Evolutionary conservation across 2,797 vertebrate genomes (phyloP).

Genomic region (Muraenolepis orangiensis): DNA sequence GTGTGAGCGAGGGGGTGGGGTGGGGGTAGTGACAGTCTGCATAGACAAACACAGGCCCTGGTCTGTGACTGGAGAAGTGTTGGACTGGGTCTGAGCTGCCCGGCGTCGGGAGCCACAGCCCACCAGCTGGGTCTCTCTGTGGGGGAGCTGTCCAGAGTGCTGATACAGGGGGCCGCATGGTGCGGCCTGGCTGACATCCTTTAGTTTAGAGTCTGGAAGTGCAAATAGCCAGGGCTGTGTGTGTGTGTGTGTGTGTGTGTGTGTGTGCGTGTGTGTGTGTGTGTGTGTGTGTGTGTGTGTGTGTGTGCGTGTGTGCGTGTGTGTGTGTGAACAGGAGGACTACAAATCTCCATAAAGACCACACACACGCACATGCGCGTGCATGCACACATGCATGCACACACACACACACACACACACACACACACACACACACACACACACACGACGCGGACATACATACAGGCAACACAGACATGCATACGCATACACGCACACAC

Average conservation of each 20-base stretch:
- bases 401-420: neutral
- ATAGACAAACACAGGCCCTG: constrained; percentile 2
- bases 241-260: neutral
- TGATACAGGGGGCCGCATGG: constrained; percentile 49
- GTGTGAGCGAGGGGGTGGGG: neutral
- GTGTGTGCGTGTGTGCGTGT: too few relatives aligned
- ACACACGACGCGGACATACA: neutral
- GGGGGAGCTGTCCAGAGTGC: constrained; percentile 68
- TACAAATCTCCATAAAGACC: neutral
- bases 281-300: neutral
- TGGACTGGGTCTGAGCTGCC: constrained; percentile 40
- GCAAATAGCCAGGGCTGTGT: constrained; percentile 8
- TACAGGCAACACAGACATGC: neutral
- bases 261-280: neutral
- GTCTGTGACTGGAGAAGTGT: constrained; percentile 31
- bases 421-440: neutral
- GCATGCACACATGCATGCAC: neutral
- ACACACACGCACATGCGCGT: neutral
- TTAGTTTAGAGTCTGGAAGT: neutral
- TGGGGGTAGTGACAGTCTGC: constrained; percentile 51
- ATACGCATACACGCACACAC: neutral
- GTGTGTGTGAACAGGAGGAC: neutral
- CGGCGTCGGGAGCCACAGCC: constrained; percentile 12
- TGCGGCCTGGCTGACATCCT: constrained; percentile 22
- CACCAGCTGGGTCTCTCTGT: constrained; percentile 52